Evolutionary conservation across 2,888 invertebrate species (phyloP), one percentile per base, ranked within the genome.

Genomic region (Stenolophus ochropezus): DNA sequence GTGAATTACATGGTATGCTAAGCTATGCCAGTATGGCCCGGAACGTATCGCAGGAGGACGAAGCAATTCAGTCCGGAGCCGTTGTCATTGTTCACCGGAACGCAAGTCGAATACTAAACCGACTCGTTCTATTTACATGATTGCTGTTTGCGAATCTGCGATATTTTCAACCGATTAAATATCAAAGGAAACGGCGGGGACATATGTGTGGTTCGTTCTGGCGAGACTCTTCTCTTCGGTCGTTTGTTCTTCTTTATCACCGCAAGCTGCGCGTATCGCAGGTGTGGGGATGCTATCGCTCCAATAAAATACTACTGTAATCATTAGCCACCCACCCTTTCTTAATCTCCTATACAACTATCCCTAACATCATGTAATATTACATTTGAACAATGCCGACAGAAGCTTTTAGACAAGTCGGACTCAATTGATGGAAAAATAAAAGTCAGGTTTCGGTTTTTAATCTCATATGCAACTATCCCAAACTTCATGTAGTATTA

Each of bases 161-260:
- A 75, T 75, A 75, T 75, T 75, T 75, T 75, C 75, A 75, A 75
- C 75, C 75, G 75, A 51, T 75, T 75, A 75, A 75, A 75, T 75
- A 75, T 53, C 75, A 53, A 51, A 75, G 75, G 53, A 75, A 75
- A 51, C 18, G 75, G 27, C 21, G 53, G 53, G 51, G 53, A 75
- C 75, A 75, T 75, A 75, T 75, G 53, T 23, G 73, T 49, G 73
- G 51, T 53, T 53, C 18, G 73, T 14, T n/a, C 49, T 25, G 47
- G 49, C 73, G 23, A 51, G 75, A 51, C 51, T 75, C 53, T 53
- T 75, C 75, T 58, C 61, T 42, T 5, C 18, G 42, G 16, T 21
- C 65, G 16, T 73, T 73, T 73, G 73, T 73, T 49, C 49, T 71
- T 47, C 65, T 69, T 69, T 69, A 69, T 69, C 69, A 42, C 42